Base-by-base conservation (phyloP, 2,888 invertebrate genomes). In the Clepsis dumicolana region DNA sequence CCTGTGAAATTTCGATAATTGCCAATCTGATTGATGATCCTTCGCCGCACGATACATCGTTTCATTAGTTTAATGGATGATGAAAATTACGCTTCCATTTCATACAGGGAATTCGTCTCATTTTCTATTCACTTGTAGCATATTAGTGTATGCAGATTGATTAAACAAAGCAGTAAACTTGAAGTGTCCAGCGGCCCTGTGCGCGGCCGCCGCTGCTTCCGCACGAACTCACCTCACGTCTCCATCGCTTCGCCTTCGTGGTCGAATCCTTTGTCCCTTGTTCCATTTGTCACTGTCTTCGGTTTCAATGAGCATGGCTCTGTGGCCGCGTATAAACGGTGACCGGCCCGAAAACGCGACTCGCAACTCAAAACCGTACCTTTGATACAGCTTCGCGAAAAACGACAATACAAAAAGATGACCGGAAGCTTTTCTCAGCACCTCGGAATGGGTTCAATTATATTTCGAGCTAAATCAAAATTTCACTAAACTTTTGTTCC, bases 201-300 rank as follows among this genome's bases (percentile, higher is more conserved):
- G 24, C 44, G 77, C 75, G 84, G 84, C 77, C 83, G 74, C 73
- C 70, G 70, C 48, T 68, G 71, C 82, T 87, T 87, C 87, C 87
- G 87, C 76, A 73, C 82, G 76, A 56, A 44, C 63, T 65, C 65
- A 64, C 61, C 71, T 67, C 70, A 76, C 73, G 74, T 74, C 75
- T 14, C 48, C 48, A 27, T 41, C 41, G 50, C 56, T 27, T 63
- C 41, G 52, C 68, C 59, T 68, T 62, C 60, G 29, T 16, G 12
- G 16, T 35, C 62, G 61, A 71, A 64, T 79, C 74, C 74, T 79
- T 79, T 80, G 77, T 78, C 77, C 77, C 75, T 79, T 80, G 73
- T 77, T 76, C 74, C 75, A 73, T 61, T 65, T 65, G 62, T 59
- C 68, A 68, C 54, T 56, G 57, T 67, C 62, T 48, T 27, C 38